A percentile compares a stretch with the other conserved stretches of the same genome.
These are phyloP conservation scores for Nannoperca obscura DNA, from an alignment of 2,797 vertebrate genomes.

Conservation along the genomic window DNA sequence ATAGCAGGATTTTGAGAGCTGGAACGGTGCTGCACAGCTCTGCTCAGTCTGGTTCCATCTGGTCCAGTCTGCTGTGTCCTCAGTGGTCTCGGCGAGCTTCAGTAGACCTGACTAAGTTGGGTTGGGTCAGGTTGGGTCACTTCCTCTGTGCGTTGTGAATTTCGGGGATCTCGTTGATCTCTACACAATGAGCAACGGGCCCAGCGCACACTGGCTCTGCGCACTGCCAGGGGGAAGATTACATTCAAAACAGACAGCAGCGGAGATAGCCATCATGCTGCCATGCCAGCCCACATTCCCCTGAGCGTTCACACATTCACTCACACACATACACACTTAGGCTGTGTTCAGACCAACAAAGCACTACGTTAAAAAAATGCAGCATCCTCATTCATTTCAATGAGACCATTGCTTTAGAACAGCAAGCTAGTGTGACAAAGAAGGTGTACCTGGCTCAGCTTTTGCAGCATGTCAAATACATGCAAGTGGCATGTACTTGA, in stretches of 20 bases:
- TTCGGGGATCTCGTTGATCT: conserved; percentile 83
- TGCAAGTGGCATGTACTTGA: neutral
- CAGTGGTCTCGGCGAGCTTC: conserved; percentile 48
- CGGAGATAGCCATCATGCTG: conserved; percentile 76
- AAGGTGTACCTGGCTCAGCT: neutral
- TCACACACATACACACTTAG: conserved; percentile 18
- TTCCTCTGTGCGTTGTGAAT: conserved; percentile 81
- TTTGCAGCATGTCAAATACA: neutral
- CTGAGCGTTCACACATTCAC: conserved; percentile 49
- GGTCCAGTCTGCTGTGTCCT: conserved; percentile 51
- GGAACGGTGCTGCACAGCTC: conserved; percentile 21
- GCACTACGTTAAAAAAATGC: neutral
- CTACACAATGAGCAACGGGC: conserved; percentile 80
- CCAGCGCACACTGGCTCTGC: conserved; percentile 65
- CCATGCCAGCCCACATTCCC: conserved; percentile 64
- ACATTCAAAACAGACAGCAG: conserved; percentile 74
- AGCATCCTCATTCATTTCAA: conserved; percentile 36
- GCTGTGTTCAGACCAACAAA: conserved; percentile 36
- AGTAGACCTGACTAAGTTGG: conserved; percentile 61
- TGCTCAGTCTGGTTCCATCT: conserved; percentile 64
- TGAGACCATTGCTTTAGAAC: conserved; percentile 7
- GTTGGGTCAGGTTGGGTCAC: conserved; percentile 74
- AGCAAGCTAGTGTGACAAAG: neutral
- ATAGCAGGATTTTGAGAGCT: conserved; percentile 54
- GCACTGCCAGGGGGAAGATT: conserved; percentile 78